phyloP scores from a whole-genome alignment of 1,140 invertebrate genomes.

The Episyrphus balteatus region DNA sequence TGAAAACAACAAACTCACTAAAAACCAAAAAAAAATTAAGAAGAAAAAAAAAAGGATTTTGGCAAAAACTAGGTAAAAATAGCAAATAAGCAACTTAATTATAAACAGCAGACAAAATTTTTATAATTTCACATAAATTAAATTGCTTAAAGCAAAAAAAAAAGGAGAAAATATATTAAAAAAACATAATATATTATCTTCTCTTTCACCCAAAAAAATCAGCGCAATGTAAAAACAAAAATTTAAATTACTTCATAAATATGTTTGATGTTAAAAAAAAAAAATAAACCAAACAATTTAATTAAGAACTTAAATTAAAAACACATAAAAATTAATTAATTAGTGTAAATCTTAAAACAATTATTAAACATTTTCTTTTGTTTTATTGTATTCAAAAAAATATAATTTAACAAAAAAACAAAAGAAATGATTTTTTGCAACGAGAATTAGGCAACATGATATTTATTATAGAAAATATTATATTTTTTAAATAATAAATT shows the following conservation, averaged over 20 bases:
- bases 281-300: no score
- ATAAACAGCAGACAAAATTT: neutral
- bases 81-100: neutral
- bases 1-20: no score
- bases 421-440: neutral
- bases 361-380: neutral
- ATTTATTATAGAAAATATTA: neutral
- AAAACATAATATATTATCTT: no score
- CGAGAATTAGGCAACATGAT: no score
- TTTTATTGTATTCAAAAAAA: neutral
- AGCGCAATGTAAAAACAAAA: no score
- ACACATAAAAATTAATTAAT: neutral
- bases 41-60: neutral
- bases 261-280: no score
- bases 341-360: neutral
- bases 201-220: no score
- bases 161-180: neutral
- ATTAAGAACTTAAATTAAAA: neutral
- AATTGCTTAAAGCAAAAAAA: no score
- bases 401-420: neutral
- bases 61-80: neutral
- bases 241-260: no score
- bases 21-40: neutral
- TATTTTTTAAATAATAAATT: neutral
- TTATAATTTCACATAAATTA: neutral